Evolutionary conservation across 1,140 invertebrate species (phyloP).

Genomic region (Vanessa tameamea): DNA sequence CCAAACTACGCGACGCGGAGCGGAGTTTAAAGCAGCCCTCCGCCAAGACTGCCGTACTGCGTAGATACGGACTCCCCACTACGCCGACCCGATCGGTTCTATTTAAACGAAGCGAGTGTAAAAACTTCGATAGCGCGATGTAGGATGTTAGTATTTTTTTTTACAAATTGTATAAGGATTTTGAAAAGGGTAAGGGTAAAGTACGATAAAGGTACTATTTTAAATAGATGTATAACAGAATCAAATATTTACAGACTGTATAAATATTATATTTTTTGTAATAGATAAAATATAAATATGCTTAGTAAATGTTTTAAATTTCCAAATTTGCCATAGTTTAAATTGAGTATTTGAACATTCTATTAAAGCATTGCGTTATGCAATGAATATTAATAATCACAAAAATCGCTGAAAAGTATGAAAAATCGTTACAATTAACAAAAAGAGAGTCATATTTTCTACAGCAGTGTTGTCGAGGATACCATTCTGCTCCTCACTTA

Average conservation of each 20-base stretch:
- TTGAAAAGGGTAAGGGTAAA: too few species aligned
- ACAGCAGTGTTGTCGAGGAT: slow-evolving; percentile 43
- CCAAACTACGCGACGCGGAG: slow-evolving; percentile 14
- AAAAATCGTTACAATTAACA: not conserved
- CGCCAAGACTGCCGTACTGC: slow-evolving; percentile 39
- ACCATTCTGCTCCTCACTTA: slow-evolving; percentile 16
- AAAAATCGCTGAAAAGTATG: not conserved
- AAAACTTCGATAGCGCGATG: slow-evolving; percentile 1
- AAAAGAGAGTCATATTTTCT: slow-evolving; percentile 49
- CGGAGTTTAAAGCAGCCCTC: slow-evolving; percentile 35
- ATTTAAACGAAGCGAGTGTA: not conserved
- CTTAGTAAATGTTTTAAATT: too few species aligned
- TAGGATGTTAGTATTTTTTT: not conserved
- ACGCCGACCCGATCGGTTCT: not conserved
- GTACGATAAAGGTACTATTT: too few species aligned
- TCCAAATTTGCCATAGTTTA: too few species aligned
- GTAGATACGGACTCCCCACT: slow-evolving; percentile 51
- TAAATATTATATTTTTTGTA: too few species aligned
- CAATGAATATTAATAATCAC: too few species aligned
- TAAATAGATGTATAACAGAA: too few species aligned
- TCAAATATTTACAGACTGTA: too few species aligned
- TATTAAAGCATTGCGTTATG: too few species aligned
- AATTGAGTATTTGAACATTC: too few species aligned
- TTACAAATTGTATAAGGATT: too few species aligned
- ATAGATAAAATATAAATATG: too few species aligned